Conservation (phyloP, 2,797 vertebrate genomes). For the Lagodon rhomboides region DNA sequence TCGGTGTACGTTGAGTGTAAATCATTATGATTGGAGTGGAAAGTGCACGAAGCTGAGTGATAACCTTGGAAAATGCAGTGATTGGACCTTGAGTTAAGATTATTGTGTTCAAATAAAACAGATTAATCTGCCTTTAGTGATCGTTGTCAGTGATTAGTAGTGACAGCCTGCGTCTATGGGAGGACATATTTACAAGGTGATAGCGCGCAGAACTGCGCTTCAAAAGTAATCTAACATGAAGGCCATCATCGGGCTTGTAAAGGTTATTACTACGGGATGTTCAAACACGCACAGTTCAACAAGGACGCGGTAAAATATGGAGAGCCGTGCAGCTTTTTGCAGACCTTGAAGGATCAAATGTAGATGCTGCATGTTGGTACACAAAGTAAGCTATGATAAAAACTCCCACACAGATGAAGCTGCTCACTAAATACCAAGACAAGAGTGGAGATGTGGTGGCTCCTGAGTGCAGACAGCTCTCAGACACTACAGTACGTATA, state of each 20-base stretch:
- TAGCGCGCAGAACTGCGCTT: slow-evolving; percentile 31
- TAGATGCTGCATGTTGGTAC: slow-evolving; percentile 14
- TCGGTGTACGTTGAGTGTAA: neutral
- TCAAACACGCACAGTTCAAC: slow-evolving; percentile 34
- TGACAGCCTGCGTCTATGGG: neutral
- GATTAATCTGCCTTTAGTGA: slow-evolving; percentile 1
- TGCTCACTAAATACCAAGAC: slow-evolving; percentile 18
- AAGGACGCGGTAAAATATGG: slow-evolving; percentile 40
- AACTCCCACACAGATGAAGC: slow-evolving; percentile 10
- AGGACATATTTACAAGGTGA: slow-evolving; percentile 32
- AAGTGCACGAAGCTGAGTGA: neutral
- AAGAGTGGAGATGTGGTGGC: slow-evolving; percentile 21
- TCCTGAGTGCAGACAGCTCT: slow-evolving; percentile 18
- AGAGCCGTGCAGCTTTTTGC: slow-evolving; percentile 7
- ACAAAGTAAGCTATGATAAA: slow-evolving; percentile 34
- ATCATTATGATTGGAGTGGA: neutral
- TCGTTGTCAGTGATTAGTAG: slow-evolving; percentile 21
- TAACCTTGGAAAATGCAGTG: neutral
- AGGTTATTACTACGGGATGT: slow-evolving; percentile 40
- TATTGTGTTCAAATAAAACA: slow-evolving; percentile 22
- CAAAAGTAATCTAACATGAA: slow-evolving; percentile 50
- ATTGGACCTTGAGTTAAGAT: slow-evolving; percentile 13
- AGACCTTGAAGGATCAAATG: slow-evolving; percentile 41
- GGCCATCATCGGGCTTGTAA: slow-evolving; percentile 55
- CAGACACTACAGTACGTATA: slow-evolving; percentile 10